Evolutionary conservation across 1,140 invertebrate species (phyloP).

Genomic region (Leptopilina boulardi): DNA sequence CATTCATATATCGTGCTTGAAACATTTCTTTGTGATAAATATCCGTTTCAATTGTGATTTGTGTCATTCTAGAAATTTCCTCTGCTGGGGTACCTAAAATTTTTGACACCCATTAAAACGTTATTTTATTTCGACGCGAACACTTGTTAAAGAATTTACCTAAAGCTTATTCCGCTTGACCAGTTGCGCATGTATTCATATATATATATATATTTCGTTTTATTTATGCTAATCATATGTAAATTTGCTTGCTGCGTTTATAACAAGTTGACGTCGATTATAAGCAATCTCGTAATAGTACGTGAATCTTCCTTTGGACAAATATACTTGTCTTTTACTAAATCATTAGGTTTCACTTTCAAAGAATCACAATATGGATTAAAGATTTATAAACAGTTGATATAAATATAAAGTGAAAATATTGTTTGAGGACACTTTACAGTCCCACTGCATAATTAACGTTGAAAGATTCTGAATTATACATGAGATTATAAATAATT

Average conservation of each 20-base stretch:
- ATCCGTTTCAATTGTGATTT: constrained; percentile 25
- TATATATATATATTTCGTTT: not conserved
- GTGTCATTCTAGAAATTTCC: constrained; percentile 6
- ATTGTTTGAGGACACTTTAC: not conserved
- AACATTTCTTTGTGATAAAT: constrained; percentile 6
- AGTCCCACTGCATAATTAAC: constrained; percentile 3
- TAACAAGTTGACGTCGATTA: constrained; percentile 13
- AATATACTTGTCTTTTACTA: constrained; percentile 29
- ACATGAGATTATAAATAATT: constrained; percentile 28
- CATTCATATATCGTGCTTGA: constrained; percentile 10
- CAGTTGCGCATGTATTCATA: not conserved
- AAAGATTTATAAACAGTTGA: not conserved
- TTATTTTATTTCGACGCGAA: not conserved
- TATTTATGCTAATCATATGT: constrained; percentile 19
- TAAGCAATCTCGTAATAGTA: constrained; percentile 20
- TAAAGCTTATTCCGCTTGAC: constrained; percentile 19
- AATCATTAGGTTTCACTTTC: not conserved
- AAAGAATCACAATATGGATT: not conserved
- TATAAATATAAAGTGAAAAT: constrained; percentile 24
- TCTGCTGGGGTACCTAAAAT: constrained; percentile 14
- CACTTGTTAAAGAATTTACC: constrained; percentile 28
- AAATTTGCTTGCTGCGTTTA: not conserved
- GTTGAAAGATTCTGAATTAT: constrained; percentile 13
- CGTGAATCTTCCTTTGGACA: constrained; percentile 20
- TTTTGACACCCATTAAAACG: constrained; percentile 34